These are phyloP conservation scores for Egretta garzetta DNA, from an alignment of 2,113 vertebrate species.

Conservation along the genomic window DNA sequence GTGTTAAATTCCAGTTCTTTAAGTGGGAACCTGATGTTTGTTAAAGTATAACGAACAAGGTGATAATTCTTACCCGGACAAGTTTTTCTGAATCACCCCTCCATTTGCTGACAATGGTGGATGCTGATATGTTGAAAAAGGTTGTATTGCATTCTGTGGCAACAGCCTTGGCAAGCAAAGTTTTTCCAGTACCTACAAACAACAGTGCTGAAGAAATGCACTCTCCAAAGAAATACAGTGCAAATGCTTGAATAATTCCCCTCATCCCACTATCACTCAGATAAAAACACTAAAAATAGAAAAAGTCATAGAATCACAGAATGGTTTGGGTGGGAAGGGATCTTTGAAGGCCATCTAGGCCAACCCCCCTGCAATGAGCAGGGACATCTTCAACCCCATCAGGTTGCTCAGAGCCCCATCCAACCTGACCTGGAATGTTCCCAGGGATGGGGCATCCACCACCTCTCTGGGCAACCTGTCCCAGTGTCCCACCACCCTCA, in stretches of 20 bases:
- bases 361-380: too few species aligned
- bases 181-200: constrained; percentile 91
- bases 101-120: constrained; percentile 99
- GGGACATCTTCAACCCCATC: too few species aligned
- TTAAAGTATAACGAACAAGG: neutral
- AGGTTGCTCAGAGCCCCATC: too few species aligned
- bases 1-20: neutral
- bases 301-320: neutral
- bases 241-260: neutral
- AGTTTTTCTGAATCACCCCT: constrained; percentile 97
- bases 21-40: neutral
- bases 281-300: neutral
- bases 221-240: neutral
- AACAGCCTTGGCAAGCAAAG: constrained; percentile 94
- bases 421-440: too few species aligned
- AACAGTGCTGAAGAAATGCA: neutral
- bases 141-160: constrained; percentile 96
- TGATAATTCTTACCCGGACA: constrained; percentile 82
- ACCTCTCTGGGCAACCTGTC: neutral
- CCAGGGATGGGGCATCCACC: too few species aligned
- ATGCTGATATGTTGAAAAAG: constrained; percentile 98
- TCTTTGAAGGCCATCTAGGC: too few species aligned
- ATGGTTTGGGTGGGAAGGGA: too few species aligned
- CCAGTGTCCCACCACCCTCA: neutral
- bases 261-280: neutral